Evolutionary conservation across 1,140 invertebrate genomes (phyloP).

Genomic region (Drosophila prosaltans): DNA sequence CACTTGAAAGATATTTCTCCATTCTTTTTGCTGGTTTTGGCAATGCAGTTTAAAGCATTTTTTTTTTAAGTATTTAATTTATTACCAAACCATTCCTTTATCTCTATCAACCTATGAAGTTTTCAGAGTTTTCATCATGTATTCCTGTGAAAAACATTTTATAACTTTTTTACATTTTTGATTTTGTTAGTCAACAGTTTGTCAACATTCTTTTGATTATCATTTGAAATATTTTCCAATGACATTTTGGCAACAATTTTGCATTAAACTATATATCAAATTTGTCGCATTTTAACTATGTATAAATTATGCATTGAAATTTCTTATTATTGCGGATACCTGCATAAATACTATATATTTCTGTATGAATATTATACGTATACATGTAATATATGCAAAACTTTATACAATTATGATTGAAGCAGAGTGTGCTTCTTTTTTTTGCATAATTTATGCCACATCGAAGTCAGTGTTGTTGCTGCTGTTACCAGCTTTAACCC

Average conservation of each 20-base stretch:
- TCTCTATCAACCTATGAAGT: no score
- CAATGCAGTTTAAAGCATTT: no score
- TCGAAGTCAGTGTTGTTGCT: background rate
- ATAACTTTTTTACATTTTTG: background rate
- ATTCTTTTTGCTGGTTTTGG: background rate
- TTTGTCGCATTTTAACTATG: background rate
- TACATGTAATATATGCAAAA: conserved; percentile 16
- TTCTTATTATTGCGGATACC: background rate
- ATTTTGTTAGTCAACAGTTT: background rate
- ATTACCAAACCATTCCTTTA: no score
- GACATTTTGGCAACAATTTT: conserved; percentile 28
- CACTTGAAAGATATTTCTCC: no score
- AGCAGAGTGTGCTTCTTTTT: background rate
- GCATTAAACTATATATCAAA: conserved; percentile 8
- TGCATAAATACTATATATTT: conserved; percentile 4
- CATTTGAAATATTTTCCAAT: conserved; percentile 31
- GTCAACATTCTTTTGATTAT: background rate
- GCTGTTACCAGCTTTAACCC: conserved; percentile 1
- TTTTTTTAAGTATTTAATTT: no score
- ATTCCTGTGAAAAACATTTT: background rate
- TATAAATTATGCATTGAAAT: conserved; percentile 8
- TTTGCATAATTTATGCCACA: conserved; percentile 57
- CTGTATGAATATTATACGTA: background rate
- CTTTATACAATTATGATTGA: conserved; percentile 43
- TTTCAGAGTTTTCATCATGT: no score